These are phyloP conservation scores for Cyanoramphus novaezelandiae DNA, from an alignment of 2,113 vertebrate genomes.

Conservation along the genomic window DNA sequence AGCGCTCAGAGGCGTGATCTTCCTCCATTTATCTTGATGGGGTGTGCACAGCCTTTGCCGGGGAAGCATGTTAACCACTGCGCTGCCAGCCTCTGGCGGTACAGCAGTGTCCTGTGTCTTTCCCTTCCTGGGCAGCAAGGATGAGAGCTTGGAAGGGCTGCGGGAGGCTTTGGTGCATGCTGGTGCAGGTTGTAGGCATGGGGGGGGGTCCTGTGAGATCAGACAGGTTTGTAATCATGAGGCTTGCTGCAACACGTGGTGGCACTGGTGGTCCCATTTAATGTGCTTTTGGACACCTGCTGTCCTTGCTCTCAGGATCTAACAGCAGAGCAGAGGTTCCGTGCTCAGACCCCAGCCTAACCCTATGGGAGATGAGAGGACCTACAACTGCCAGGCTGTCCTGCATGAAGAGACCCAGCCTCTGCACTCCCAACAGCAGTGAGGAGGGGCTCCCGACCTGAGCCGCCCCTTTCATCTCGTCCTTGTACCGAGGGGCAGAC, in stretches of 20 bases:
- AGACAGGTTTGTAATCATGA: background rate
- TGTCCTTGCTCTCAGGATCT: background rate
- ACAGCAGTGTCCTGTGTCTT: background rate
- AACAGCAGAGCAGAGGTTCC: background rate
- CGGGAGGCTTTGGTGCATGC: background rate
- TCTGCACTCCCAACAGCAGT: background rate
- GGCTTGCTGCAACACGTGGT: background rate
- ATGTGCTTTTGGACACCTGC: background rate
- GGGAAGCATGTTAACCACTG: background rate
- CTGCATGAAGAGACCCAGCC: rapidly evolving
- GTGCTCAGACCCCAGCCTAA: background rate
- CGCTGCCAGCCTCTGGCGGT: background rate
- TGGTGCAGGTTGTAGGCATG: background rate
- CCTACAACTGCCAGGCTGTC: background rate
- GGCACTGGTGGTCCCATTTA: background rate
- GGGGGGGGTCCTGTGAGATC: background rate
- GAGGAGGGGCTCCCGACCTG: background rate
- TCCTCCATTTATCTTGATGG: background rate
- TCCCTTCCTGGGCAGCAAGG: background rate
- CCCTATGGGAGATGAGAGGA: rapidly evolving
- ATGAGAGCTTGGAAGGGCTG: background rate
- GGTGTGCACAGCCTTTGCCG: background rate
- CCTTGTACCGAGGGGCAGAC: background rate
- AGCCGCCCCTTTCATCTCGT: background rate
- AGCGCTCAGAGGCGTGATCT: background rate